Evolutionary conservation across 2,888 invertebrate genomes (phyloP).

Genomic region (Oscheius sp.): DNA sequence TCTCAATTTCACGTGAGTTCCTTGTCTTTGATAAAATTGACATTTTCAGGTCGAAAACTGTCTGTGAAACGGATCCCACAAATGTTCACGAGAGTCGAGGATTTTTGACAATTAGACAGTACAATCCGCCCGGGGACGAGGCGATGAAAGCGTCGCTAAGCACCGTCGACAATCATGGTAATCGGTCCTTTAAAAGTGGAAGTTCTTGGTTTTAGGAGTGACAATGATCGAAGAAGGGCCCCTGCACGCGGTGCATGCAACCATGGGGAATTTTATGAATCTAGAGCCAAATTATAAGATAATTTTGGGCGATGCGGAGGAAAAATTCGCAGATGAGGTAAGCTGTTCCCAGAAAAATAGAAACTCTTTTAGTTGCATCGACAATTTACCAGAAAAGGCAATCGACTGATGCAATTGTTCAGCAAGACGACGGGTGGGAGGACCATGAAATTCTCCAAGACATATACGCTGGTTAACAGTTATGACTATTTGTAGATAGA

Average conservation of each 20-base stretch:
- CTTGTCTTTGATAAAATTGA: background rate
- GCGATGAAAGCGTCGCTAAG: conserved; percentile 45
- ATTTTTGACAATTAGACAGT: conserved; percentile 58
- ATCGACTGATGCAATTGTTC: conserved; percentile 51
- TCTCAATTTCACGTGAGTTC: conserved; percentile 56
- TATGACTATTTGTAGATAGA: conserved; percentile 39
- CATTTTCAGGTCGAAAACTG: conserved; percentile 44
- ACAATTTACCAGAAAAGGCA: conserved; percentile 52
- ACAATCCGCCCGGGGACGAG: conserved; percentile 44
- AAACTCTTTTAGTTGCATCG: conserved; percentile 40
- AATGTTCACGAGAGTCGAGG: conserved; percentile 53
- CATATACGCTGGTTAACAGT: conserved; percentile 44
- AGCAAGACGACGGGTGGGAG: conserved; percentile 44
- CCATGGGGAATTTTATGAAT: conserved; percentile 43
- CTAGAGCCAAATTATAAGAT: conserved; percentile 43
- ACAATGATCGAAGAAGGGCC: conserved; percentile 59
- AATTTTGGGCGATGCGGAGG: conserved; percentile 1
- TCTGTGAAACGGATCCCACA: conserved; percentile 41
- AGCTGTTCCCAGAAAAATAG: too few species aligned
- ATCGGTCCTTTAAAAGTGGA: background rate
- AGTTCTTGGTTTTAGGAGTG: conserved; percentile 29
- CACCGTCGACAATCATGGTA: conserved; percentile 50
- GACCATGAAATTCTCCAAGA: conserved; percentile 51
- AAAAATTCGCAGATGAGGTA: conserved; percentile 39
- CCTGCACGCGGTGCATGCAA: conserved; percentile 42